Conservation (phyloP, 1,140 invertebrate species). For the Thaumetopoea pityocampa region DNA sequence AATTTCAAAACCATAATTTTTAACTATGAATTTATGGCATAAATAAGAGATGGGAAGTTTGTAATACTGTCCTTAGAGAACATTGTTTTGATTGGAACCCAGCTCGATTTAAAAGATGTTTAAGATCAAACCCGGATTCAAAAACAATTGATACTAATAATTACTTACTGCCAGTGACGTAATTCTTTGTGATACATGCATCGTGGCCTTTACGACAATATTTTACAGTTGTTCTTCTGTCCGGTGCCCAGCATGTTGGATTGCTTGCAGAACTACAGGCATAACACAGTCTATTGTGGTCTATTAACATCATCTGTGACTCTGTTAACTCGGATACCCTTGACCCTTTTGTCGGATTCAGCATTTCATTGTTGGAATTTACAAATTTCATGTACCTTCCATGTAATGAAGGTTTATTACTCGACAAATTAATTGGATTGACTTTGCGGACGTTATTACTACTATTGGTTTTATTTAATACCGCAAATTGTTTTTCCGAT, state of each 20-base stretch:
- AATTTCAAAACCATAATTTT: no score
- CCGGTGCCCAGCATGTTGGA: conserved; percentile 38
- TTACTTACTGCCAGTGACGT: conserved; percentile 28
- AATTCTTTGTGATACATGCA: conserved; percentile 41
- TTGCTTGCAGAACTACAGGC: conserved; percentile 46
- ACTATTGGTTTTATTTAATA: no score
- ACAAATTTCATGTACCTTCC: background rate
- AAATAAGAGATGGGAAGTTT: no score
- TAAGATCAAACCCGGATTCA: no score
- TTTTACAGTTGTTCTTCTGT: conserved; percentile 42
- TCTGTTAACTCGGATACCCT: background rate
- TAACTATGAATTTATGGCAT: no score
- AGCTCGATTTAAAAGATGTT: no score
- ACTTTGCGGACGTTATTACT: background rate
- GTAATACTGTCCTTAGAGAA: no score
- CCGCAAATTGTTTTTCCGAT: no score
- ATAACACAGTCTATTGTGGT: conserved; percentile 42
- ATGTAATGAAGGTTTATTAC: background rate
- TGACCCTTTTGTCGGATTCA: conserved; percentile 1
- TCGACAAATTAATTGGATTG: background rate
- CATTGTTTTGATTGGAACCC: no score
- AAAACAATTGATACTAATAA: conserved; percentile 5
- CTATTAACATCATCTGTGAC: conserved; percentile 9
- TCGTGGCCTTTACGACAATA: conserved; percentile 41
- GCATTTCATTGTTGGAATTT: background rate